Base-by-base conservation (phyloP, 2,888 invertebrate species). In the Drosophila subsilvestris region DNA sequence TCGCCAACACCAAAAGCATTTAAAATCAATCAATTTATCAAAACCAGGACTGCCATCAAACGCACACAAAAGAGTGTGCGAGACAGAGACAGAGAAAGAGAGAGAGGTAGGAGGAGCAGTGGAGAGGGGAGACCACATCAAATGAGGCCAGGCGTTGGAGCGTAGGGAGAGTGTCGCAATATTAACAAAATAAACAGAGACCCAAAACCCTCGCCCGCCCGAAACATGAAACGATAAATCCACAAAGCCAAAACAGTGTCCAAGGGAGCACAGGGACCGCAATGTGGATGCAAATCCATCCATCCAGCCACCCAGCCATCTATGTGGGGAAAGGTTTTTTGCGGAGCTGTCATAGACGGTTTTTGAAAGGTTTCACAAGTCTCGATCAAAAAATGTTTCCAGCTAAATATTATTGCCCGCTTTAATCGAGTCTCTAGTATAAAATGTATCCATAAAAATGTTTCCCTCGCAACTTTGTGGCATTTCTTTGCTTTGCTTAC, bases 1-100 rank as follows among this genome's bases (percentile, higher is more conserved):
- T 80, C 53, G 80, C 80, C 86, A 86, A 86, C 88, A 87, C 86
- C 87, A 75, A 85, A 81, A 77, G 74, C 88, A 80, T 85, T 86
- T 81, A 78, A 88, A 86, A 86, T 88, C 88, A 87, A 86, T 86
- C 87, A 80, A 84, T 85, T 74, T 54, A 56, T 14, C 63, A 18
- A 43, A 37, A 7, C 45, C 42, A 56, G 66, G 44, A 47, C 20
- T 50, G 63, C 67, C 48, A 61, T 55, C 37, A 50, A 53, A 50
- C 49, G 58, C 56, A 63, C 49, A 63, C 29, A 53, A 37, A 37
- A 43, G 14, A 51, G 37, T 22, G 27, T 9, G 3, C 3, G 18
- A 3, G 29, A 47, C 43, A 37, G 44, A 49, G 32, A 69, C 44
- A 51, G 29, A 22, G 29, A 37, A 17, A 25, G 5, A 10, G 0